Base-by-base conservation (phyloP, 37 sponge, comb jelly and placozoan species). In the Agelas oroides region DNA sequence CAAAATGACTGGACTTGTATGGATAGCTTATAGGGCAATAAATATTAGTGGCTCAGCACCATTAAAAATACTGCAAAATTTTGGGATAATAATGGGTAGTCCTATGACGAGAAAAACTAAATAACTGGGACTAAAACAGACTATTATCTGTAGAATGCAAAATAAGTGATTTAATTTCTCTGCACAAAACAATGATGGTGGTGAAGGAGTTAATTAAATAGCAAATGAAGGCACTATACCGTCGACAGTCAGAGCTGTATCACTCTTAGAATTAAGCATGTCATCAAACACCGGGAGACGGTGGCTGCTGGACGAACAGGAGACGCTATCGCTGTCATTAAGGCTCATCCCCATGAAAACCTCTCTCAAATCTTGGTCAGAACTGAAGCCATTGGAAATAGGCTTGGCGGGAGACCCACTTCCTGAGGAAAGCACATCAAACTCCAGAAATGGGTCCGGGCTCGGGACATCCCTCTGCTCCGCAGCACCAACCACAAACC, bases 281-380 rank as follows among this genome's bases (percentile, higher is more conserved):
- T 85, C 58, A 57, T 82, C 83, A 81, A 88, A 88, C 13, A 88
- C 89, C 1, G 89, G 89, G 5, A 88, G 83, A 40, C 77, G 89
- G 35, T 40, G 73, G 17, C 63, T 18, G 53, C 70, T 60, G 20
- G 59, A 30, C 0, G 46, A 46, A 46, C 46, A 8, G 3, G 46
- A 46, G 19, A 20, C 40, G 21, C n/a, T 33, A 0, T 1, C 24
- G 23, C 52, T 53, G 28, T 80, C 75, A 36, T 65, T 38, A 21
- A 87, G 28, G 31, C 60, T 80, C 24, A 85, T 31, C 30, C 56
- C 34, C 19, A 24, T 17, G n/a, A 85, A 56, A 32, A 85, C 77
- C 24, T 85, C 75, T 24, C 24, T 35, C 6, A 79, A 38, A 21
- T 70, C 81, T 28, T n/a, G 53, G 8, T 30, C 59, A 1, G 70